Base-by-base conservation (phyloP, 2,797 vertebrate species). In the Carapus acus region DNA sequence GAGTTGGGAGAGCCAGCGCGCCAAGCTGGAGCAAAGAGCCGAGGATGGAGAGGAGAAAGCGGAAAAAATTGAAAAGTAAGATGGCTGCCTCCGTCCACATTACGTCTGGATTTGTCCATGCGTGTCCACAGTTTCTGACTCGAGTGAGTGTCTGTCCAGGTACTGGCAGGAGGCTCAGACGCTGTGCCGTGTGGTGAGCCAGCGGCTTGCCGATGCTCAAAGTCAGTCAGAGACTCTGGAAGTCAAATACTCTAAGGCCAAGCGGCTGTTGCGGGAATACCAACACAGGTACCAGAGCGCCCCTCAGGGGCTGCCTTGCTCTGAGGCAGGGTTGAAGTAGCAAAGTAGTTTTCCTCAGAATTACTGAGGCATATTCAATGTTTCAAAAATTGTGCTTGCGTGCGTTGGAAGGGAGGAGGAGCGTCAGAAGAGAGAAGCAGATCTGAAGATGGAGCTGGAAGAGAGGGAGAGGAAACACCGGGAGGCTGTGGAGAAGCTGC, bases 121-220 rank as follows among this genome's bases (percentile, higher is more conserved):
- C n/a, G n/a, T n/a, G n/a, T n/a, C n/a, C n/a, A n/a, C n/a, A n/a
- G n/a, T n/a, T n/a, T n/a, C n/a, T n/a, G n/a, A n/a, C n/a, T 5
- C 24, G 9, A 27, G 9, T 27, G 37, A 39, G 15, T 4, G 73
- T 2, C 58, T 59, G 39, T 23, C 68, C 69, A 87, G 85, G 52
- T 91, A 93, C 52, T 96, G 93, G 93, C 87, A 92, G 57, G 93
- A 96, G 71, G 91, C 93, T 73, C 93, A 96, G 80, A 89, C 85
- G 11, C 83, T 96, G 56, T 93, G 92, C 75, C 90, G 91, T 80
- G 89, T 92, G 14, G 90, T 93, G 62, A 93, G 90, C 70, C 91
- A 94, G 65, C 87, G 89, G 69, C 82, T 94, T 66, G 88, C 89
- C 34, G 92, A 94, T 75, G 89, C 93, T 47, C 93, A 94, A 83